These are phyloP conservation scores for Dolichallabes microphthalmus DNA, from an alignment of 2,113 vertebrate species.

Conservation along the genomic window DNA sequence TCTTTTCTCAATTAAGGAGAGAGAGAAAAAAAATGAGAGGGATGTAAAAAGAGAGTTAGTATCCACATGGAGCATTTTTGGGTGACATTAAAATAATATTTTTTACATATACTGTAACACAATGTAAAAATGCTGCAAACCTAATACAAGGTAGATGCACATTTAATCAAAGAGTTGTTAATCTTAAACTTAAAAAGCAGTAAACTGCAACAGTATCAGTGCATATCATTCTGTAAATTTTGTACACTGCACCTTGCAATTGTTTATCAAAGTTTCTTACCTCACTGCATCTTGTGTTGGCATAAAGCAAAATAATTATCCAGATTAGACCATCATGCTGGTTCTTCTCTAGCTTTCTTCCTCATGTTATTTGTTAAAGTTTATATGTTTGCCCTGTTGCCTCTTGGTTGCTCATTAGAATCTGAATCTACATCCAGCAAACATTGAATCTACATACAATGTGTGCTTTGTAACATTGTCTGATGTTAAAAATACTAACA, in stretches of 20 bases:
- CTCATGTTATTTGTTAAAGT: not conserved
- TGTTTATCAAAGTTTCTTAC: not conserved
- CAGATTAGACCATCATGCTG: slow-evolving; percentile 3
- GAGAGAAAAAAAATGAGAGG: not conserved
- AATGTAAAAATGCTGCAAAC: not conserved
- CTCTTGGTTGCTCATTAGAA: slow-evolving; percentile 17
- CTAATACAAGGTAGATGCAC: not conserved
- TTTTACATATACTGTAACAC: not conserved
- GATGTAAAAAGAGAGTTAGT: not conserved
- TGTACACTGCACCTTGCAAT: not conserved
- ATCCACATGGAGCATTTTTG: not conserved
- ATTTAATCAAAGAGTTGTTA: not conserved
- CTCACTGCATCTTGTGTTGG: not conserved
- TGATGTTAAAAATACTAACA: no score
- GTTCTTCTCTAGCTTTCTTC: not conserved
- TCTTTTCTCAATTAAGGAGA: not conserved
- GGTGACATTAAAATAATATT: not conserved
- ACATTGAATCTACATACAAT: no score
- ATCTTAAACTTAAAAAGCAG: not conserved
- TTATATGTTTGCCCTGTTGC: not conserved
- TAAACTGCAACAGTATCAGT: not conserved
- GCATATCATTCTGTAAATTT: not conserved
- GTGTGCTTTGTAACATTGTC: no score
- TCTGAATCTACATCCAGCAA: slow-evolving; percentile 13
- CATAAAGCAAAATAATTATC: slow-evolving; percentile 11